phyloP scores from a whole-genome alignment of 2,888 invertebrate species.

The Ditula angustiorana region DNA sequence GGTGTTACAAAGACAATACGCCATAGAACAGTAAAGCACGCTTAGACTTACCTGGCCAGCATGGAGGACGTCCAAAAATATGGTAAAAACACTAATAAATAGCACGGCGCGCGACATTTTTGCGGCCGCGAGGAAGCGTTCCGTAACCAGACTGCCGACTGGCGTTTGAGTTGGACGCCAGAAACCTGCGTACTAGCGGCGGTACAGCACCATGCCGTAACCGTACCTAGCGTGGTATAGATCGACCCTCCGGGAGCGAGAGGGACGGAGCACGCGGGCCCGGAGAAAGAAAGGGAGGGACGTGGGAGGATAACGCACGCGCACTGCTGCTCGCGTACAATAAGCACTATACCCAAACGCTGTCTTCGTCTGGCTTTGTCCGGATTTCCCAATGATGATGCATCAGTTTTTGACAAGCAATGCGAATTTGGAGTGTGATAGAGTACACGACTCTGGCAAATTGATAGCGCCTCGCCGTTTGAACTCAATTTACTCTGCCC shows the following conservation, averaged over 20 bases:
- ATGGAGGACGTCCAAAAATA: conserved; percentile 85
- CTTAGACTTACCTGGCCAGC: conserved; percentile 82
- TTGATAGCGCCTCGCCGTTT: conserved; percentile 30
- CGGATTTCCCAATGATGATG: conserved; percentile 81
- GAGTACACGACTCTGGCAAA: conserved; percentile 26
- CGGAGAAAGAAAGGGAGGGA: conserved; percentile 58
- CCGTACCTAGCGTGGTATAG: conserved; percentile 82
- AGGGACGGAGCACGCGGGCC: conserved; percentile 52
- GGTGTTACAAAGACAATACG: conserved; percentile 22
- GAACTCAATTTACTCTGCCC: conserved; percentile 26
- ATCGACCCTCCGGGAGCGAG: conserved; percentile 81
- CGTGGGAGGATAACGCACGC: conserved; percentile 77
- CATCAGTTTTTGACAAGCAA: conserved; percentile 67
- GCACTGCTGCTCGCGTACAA: conserved; percentile 72
- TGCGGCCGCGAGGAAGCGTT: conserved; percentile 77
- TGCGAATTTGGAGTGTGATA: conserved; percentile 38
- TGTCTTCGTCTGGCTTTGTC: conserved; percentile 80
- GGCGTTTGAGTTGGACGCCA: conserved; percentile 75
- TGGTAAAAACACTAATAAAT: conserved; percentile 86
- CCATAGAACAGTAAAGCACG: conserved; percentile 41
- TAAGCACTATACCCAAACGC: conserved; percentile 73
- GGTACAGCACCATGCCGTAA: conserved; percentile 70
- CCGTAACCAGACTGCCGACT: conserved; percentile 64
- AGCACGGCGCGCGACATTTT: conserved; percentile 87
- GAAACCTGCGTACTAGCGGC: conserved; percentile 81